phyloP scores from a whole-genome alignment of 2,113 vertebrate genomes.

The Nansenia antarctica region DNA sequence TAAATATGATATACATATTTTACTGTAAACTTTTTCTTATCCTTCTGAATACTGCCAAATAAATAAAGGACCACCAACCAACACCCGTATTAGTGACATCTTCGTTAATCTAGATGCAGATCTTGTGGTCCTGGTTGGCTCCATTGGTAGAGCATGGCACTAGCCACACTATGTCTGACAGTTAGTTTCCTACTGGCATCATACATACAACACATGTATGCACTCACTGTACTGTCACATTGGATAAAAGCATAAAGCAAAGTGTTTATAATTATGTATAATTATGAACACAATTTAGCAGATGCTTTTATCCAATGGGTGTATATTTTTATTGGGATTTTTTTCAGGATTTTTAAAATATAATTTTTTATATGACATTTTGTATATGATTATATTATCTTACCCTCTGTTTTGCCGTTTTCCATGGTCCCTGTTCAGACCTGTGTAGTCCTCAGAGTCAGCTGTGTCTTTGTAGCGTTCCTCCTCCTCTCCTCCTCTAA shows the following conservation, averaged over 20 bases:
- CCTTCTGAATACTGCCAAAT: background rate
- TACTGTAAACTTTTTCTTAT: background rate
- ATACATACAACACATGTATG: too few species aligned
- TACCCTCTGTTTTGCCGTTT: constrained; percentile 61
- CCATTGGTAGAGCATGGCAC: too few species aligned
- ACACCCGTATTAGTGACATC: background rate
- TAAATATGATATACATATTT: background rate
- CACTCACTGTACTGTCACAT: too few species aligned
- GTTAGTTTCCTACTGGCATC: too few species aligned
- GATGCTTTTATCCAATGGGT: too few species aligned
- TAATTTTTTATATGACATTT: background rate
- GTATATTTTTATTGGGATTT: background rate
- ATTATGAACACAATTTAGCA: too few species aligned
- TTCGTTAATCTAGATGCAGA: background rate
- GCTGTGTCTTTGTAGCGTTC: background rate
- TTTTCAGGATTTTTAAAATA: background rate
- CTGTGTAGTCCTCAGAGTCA: background rate
- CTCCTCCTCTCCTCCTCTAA: constrained; percentile 23
- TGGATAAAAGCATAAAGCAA: too few species aligned
- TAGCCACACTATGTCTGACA: too few species aligned
- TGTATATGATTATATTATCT: constrained; percentile 10
- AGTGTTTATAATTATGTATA: too few species aligned
- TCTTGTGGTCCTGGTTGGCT: background rate
- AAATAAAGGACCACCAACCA: background rate
- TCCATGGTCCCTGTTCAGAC: constrained; percentile 56